Evolutionary conservation across 2,797 vertebrate species (phyloP).

Genomic region (Onychomys arenicola): DNA sequence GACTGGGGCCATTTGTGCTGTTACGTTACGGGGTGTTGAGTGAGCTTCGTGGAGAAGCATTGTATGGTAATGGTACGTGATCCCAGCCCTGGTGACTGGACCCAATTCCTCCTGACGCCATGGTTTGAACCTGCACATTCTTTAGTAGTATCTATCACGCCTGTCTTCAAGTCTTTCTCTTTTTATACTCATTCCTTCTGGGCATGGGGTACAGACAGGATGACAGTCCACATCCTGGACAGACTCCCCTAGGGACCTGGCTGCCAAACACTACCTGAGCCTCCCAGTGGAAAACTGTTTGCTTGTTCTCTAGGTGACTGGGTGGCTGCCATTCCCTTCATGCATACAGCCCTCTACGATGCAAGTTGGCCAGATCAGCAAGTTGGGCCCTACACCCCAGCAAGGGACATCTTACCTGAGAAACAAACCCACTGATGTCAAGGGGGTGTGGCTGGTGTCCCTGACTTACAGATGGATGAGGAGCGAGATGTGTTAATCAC

Average conservation of each 20-base stretch:
- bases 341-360: neutral
- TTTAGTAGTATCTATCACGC: conserved; percentile 58
- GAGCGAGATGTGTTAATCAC: conserved; percentile 70
- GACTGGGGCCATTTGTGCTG: conserved; percentile 74
- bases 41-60: conserved; percentile 42
- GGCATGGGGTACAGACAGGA: conserved; percentile 34
- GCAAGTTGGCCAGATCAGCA: neutral
- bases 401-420: neutral
- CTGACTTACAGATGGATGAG: neutral
- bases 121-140: neutral
- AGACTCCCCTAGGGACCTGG: neutral
- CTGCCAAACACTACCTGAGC: neutral
- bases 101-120: neutral
- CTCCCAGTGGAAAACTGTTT: neutral
- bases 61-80: neutral
- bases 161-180: conserved; percentile 60
- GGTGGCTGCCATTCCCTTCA: conserved; percentile 56
- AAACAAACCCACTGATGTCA: neutral
- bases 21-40: conserved; percentile 26
- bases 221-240: neutral
- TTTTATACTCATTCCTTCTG: neutral
- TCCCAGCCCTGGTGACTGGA: neutral
- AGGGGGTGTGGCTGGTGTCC: neutral
- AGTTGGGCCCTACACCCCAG: neutral
- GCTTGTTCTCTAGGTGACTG: neutral